These are phyloP conservation scores for Sinocyclocheilus maitianheensis DNA, from an alignment of 2,113 vertebrate genomes.

Conservation along the genomic window DNA sequence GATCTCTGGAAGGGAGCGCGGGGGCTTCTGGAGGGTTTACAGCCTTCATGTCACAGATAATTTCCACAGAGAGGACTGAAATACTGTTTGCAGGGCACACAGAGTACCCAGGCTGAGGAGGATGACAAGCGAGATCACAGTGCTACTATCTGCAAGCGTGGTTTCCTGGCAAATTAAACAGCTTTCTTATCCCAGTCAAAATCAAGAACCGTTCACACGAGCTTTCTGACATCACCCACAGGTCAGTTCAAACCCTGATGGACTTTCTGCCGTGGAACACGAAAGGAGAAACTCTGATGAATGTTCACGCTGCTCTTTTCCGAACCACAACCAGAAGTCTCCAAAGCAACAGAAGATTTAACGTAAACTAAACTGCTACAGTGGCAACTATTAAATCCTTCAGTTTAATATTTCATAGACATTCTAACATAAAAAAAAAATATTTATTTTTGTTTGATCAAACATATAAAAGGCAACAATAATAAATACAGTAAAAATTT, in stretches of 20 bases:
- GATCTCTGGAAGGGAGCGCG: slow-evolving; percentile 23
- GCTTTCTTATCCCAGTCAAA: not conserved
- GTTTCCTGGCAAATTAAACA: not conserved
- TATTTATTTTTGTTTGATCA: no score
- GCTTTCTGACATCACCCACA: not conserved
- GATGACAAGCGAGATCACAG: slow-evolving; percentile 28
- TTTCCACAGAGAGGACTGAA: slow-evolving; percentile 48
- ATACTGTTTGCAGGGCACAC: not conserved
- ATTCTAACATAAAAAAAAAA: no score
- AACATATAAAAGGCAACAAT: no score
- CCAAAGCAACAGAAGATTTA: no score
- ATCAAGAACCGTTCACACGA: no score
- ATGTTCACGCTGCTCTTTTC: not conserved
- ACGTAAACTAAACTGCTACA: no score
- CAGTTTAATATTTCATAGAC: no score
- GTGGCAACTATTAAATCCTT: no score
- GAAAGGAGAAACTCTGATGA: not conserved
- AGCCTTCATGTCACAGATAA: slow-evolving; percentile 53
- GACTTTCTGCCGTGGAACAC: not conserved
- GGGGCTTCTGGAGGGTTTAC: slow-evolving; percentile 35
- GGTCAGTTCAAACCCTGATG: not conserved
- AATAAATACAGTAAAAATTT: no score
- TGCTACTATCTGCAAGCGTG: not conserved
- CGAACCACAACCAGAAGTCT: no score
- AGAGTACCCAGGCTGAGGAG: slow-evolving; percentile 10